Base-by-base conservation (phyloP, 64 coral and sea anemone species). In the Dendronephthya gigantea region DNA sequence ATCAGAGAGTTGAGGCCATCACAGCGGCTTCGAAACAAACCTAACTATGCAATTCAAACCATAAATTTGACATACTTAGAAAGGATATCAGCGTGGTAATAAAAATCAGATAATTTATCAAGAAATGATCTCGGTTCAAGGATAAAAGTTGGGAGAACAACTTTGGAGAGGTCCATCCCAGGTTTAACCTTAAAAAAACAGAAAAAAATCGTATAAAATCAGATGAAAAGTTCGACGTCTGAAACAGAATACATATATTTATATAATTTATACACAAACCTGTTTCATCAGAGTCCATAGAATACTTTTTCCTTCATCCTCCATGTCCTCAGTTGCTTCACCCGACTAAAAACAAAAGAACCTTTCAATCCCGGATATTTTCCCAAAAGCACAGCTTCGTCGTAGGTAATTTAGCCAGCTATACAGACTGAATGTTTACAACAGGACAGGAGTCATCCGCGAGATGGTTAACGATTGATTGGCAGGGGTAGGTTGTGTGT, bases 271-370 rank as follows among this genome's bases (percentile, higher is more conserved):
- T 17, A 66, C 5, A 14, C 58, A 30, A 4, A 98, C 95, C 90
- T 98, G 95, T 84, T 98, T 98, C 17, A 98, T 85, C 27, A 98
- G 87, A 22, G 92, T 92, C 95, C 95, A 98, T 9, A 98, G 69
- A 68, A 98, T 98, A 85, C 95, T 98, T 35, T 98, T 98, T 33
- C 93, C 93, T 55, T 98, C 95, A 83, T 98, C 95, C 85, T 98
- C 95, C 90, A 98, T 98, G 84, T 98, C 95, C 82, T 98, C 95
- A 30, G 90, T 70, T 35, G 92, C 95, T 83, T 98, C 95, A 90
- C 95, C 95, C 35, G 89, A 89, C 95, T 98, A 50, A 58, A 28
- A 27, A 40, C 49, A 35, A 34, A 17, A 30, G n/a, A n/a, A n/a
- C n/a, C n/a, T n/a, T n/a, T n/a, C n/a, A n/a, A n/a, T n/a, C n/a